Base-by-base conservation (phyloP, 1,140 invertebrate genomes). In the Portunus trituberculatus region DNA sequence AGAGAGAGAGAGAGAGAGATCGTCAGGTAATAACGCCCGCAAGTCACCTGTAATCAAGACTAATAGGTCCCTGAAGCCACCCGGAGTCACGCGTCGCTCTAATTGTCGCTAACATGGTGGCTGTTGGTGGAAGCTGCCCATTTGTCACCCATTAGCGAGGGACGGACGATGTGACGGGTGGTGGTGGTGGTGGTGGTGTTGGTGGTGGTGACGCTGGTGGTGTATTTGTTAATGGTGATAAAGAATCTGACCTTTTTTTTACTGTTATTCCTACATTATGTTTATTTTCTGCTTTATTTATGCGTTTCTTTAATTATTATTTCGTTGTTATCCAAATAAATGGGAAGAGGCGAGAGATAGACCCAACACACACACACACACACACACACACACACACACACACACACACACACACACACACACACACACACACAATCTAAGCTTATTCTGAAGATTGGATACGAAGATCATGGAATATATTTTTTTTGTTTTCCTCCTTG, bases 401-500 rank as follows among this genome's bases (percentile, higher is more conserved):
- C 20, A 94, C 32, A 93, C 59, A 83, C 86, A 87, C 82, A 84
- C 82, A 83, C 82, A 83, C 89, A 20, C 45, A 91, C 89, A 91
- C 89, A 91, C 89, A 90, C 88, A 90, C 88, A 90, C 88, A 90
- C 88, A 90, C 88, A 90, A 29, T 39, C 88, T 31, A 0, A n/a
- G 25, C 28, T 32, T 31, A 6, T 10, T 83, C 25, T 6, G 8
- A 89, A 29, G 16, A 89, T 10, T 52, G 20, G 14, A 59, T 59
- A 12, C 52, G 52, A 59, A 4, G 16, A 59, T 59, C 52, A 2
- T 10, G 3, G 39, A 39, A 39, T 39, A n/a, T n/a, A n/a, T n/a
- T n/a, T n/a, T n/a, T 39, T 39, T 39, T 39, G 39, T 39, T 39
- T 39, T 39, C 39, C 1, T 39, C 6, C 39, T 39, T 6, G 39